Conservation (phyloP, 2,113 vertebrate species). For the Leptosomus discolor region DNA sequence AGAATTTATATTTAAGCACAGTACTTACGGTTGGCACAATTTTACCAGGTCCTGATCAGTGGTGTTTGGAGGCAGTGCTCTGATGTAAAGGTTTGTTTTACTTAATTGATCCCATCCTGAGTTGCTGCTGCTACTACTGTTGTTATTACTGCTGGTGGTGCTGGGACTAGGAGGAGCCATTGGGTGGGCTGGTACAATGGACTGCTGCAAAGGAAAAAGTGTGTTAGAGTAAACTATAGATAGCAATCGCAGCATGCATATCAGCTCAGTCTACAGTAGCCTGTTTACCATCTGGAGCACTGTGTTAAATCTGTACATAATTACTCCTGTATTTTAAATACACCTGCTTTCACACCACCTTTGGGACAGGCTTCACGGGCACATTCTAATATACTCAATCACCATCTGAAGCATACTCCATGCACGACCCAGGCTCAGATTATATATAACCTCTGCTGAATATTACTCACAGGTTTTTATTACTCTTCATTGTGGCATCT, state of each 20-base stretch:
- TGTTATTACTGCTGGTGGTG: constrained; percentile 94
- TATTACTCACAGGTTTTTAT: neutral
- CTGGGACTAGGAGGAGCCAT: constrained; percentile 98
- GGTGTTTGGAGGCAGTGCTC: constrained; percentile 92
- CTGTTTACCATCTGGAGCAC: neutral
- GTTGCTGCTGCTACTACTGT: constrained; percentile 92
- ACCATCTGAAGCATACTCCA: neutral
- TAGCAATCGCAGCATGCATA: neutral
- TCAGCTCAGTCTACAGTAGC: neutral
- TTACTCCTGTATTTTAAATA: neutral
- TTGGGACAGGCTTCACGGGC: neutral
- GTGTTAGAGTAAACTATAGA: neutral
- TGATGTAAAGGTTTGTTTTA: constrained; percentile 99
- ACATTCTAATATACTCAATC: neutral
- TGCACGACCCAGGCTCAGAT: neutral
- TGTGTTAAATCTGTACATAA: neutral
- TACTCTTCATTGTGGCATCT: neutral
- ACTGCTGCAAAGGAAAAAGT: constrained; percentile 79
- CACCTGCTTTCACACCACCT: neutral
- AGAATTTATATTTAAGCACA: neutral
- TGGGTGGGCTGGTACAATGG: constrained; percentile 85
- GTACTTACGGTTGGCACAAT: constrained; percentile 97
- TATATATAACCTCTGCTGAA: neutral
- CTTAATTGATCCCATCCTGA: constrained; percentile 98
- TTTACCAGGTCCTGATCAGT: constrained; percentile 99